Percentiles rank a stretch among this genome's conserved stretches.
phyloP scores from a whole-genome alignment of 2,797 vertebrate species.

The Rhinogobio ventralis region DNA sequence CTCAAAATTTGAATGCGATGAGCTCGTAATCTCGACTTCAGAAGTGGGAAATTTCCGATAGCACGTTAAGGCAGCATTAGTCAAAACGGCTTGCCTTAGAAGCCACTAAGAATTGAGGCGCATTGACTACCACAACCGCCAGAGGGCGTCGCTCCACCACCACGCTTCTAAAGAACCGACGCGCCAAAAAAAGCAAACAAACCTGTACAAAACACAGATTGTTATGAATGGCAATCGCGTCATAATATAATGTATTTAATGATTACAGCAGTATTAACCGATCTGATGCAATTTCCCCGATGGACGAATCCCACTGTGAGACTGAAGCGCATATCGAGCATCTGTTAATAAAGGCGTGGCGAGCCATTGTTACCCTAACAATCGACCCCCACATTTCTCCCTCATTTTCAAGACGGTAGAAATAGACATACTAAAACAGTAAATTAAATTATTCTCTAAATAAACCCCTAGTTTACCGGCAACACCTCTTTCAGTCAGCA shows the following conservation, averaged over 20 bases:
- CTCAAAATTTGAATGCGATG: no score
- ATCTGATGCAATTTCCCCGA: not conserved
- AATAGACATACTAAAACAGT: not conserved
- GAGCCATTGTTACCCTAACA: slow-evolving; percentile 68
- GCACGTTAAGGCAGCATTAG: no score
- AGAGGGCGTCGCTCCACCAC: slow-evolving; percentile 63
- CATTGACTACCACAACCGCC: slow-evolving; percentile 28
- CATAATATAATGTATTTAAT: no score
- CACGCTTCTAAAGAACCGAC: slow-evolving; percentile 31
- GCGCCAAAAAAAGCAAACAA: slow-evolving; percentile 56
- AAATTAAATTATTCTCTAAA: not conserved
- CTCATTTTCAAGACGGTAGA: not conserved
- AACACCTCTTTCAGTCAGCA: no score
- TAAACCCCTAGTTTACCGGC: not conserved
- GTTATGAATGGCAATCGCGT: not conserved
- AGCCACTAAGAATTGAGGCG: no score
- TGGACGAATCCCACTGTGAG: slow-evolving; percentile 47
- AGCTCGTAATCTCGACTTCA: no score
- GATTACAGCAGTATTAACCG: not conserved
- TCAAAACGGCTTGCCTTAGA: no score
- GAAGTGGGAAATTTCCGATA: no score
- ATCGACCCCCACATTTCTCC: not conserved
- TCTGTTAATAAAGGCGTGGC: slow-evolving; percentile 77
- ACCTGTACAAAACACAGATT: not conserved
- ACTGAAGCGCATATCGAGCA: slow-evolving; percentile 59